Conservation (phyloP, 2,113 vertebrate species). For the Chaetura pelagica region DNA sequence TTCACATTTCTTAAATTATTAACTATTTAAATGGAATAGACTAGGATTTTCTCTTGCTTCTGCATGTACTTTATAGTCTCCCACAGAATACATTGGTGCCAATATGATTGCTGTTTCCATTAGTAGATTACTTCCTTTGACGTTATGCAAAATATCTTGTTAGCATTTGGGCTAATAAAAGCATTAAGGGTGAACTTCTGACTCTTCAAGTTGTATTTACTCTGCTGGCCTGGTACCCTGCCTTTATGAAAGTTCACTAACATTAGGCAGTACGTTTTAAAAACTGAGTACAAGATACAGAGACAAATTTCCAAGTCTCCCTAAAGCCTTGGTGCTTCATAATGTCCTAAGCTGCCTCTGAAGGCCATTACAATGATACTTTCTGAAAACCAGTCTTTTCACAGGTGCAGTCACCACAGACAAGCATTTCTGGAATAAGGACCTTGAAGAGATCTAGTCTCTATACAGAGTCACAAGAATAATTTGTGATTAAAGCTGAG, state of each 20-base stretch:
- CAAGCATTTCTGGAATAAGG: background rate
- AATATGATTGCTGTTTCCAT: background rate
- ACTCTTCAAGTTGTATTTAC: background rate
- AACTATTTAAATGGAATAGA: background rate
- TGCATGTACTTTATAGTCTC: background rate
- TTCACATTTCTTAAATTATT: background rate
- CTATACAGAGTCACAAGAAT: background rate
- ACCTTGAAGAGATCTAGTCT: background rate
- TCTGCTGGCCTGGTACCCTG: background rate
- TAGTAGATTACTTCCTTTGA: background rate
- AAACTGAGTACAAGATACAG: background rate
- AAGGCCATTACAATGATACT: background rate
- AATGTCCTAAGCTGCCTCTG: background rate
- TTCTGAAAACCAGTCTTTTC: background rate
- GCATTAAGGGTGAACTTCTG: background rate
- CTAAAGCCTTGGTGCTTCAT: background rate
- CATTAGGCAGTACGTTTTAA: background rate
- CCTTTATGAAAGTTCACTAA: background rate
- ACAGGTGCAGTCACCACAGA: background rate
- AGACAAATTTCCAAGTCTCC: background rate
- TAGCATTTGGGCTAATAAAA: conserved; percentile 31
- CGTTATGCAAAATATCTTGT: conserved; percentile 6
- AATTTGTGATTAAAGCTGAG: background rate
- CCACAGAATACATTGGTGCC: background rate
- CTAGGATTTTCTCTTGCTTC: conserved; percentile 31